Evolutionary conservation across 2,797 vertebrate species (phyloP).

Genomic region (Alcedo atthis): DNA sequence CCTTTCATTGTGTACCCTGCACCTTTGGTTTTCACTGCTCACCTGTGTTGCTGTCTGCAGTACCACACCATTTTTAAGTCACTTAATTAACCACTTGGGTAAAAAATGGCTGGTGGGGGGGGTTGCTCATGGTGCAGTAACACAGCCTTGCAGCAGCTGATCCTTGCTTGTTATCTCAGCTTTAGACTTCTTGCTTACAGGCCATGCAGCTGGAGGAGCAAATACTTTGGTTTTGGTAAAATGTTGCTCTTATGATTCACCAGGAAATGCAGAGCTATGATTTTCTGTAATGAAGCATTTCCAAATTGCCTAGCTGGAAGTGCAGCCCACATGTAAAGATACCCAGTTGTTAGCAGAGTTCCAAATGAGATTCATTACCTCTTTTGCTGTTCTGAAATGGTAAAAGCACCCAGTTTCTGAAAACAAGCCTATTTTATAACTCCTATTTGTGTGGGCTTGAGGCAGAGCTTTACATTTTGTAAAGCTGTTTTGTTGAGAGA

Average conservation of each 20-base stretch:
- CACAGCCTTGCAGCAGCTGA: background rate
- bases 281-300: slow-evolving; percentile 12
- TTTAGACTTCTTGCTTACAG: background rate
- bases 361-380: background rate
- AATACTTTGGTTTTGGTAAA: background rate
- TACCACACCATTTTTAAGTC: background rate
- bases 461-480: background rate
- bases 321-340: background rate
- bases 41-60: background rate
- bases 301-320: background rate
- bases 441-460: background rate
- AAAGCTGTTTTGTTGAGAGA: background rate
- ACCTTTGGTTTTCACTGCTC: background rate
- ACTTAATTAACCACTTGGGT: background rate
- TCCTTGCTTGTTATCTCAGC: background rate
- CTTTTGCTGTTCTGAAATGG: background rate
- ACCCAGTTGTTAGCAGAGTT: background rate
- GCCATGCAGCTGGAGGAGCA: background rate
- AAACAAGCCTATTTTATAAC: background rate
- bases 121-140: background rate
- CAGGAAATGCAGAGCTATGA: background rate
- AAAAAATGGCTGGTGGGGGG: background rate
- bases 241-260: background rate
- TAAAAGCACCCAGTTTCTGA: background rate
- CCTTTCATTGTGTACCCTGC: background rate